Conservation (phyloP, 2,888 invertebrate genomes). For the Pyrochroa serraticornis region DNA sequence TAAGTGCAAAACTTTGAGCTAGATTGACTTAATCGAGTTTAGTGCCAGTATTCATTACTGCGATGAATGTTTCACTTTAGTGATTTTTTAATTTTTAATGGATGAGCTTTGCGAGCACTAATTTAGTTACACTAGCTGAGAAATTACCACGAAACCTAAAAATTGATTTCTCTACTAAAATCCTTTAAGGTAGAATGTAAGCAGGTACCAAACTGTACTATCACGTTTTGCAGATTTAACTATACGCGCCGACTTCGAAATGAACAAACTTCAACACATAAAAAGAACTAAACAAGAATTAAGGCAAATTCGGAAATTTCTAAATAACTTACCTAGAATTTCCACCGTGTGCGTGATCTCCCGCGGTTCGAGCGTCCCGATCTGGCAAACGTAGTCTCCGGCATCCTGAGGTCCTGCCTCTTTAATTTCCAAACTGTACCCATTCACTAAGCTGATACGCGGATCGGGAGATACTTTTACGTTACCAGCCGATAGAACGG, state of each 20-base stretch:
- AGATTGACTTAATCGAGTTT: too few relatives aligned
- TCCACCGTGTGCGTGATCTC: conserved; percentile 72
- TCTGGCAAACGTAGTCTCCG: conserved; percentile 72
- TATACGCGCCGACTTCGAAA: not conserved
- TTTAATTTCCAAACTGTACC: conserved; percentile 69
- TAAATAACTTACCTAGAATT: conserved; percentile 65
- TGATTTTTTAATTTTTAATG: too few relatives aligned
- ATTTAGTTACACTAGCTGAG: too few relatives aligned
- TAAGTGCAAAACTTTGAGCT: too few relatives aligned
- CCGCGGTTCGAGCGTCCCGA: conserved; percentile 68
- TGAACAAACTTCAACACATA: not conserved
- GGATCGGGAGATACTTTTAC: conserved; percentile 71
- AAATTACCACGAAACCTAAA: too few relatives aligned
- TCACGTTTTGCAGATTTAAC: not conserved
- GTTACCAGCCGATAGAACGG: conserved; percentile 68
- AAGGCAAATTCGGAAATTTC: not conserved
- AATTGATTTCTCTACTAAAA: too few relatives aligned
- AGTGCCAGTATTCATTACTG: too few relatives aligned
- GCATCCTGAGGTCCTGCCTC: conserved; percentile 69
- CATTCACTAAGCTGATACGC: conserved; percentile 66
- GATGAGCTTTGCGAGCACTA: too few relatives aligned
- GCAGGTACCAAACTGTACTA: not conserved
- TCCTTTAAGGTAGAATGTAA: not conserved
- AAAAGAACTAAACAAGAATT: conserved; percentile 13
- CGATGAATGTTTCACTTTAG: too few relatives aligned